Conservation (phyloP, 92 coral and sea anemone species). For the Meandrina meandrites region DNA sequence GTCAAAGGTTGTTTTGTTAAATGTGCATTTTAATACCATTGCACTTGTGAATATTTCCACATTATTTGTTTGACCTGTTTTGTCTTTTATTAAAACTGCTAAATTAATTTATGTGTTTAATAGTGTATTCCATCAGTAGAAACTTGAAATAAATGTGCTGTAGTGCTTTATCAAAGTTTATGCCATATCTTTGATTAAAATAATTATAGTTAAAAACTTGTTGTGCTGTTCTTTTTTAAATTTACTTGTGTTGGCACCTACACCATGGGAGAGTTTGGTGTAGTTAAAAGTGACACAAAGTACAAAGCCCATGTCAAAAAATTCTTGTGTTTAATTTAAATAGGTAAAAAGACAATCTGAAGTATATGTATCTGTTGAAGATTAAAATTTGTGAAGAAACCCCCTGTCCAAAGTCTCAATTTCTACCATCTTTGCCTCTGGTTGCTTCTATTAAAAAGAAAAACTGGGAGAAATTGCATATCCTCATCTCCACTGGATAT, state of each 20-base stretch:
- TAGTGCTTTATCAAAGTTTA: neutral
- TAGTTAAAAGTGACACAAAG: no score
- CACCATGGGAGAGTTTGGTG: no score
- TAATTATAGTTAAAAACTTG: neutral
- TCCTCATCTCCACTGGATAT: no score
- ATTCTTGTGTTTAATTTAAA: no score
- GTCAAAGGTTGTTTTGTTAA: neutral
- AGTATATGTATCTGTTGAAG: no score
- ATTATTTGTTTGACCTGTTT: neutral
- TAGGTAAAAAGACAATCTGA: no score
- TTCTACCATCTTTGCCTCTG: no score
- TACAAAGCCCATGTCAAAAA: no score
- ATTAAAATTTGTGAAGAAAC: no score
- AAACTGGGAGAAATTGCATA: no score
- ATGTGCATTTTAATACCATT: neutral
- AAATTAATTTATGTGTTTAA: neutral
- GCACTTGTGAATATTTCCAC: neutral
- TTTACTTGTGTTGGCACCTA: neutral
- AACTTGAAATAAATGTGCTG: neutral
- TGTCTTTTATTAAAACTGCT: neutral
- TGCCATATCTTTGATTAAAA: constrained; percentile 14
- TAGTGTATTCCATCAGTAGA: neutral
- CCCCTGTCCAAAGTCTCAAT: no score
- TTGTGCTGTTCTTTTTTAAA: neutral
- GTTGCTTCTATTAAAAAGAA: no score